Conservation (phyloP, 23 tunicate genomes). For the Corella eumyota region DNA sequence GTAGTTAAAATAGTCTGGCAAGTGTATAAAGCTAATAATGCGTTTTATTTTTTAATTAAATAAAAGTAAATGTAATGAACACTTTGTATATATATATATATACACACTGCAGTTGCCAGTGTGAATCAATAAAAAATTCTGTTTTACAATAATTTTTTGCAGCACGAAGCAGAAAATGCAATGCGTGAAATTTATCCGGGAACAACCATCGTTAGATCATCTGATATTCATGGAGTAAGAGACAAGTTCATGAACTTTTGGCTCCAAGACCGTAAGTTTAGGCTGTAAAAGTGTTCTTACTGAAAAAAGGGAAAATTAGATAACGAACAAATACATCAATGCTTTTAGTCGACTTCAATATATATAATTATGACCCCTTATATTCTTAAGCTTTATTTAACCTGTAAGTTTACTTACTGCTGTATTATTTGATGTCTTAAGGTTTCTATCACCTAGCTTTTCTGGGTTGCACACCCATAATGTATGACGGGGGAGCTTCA, state of each 20-base stretch:
- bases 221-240: constrained; percentile 31
- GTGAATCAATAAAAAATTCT: background rate
- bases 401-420: too few species aligned
- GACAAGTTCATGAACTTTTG: constrained; percentile 24
- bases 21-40: too few species aligned
- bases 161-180: constrained; percentile 49
- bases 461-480: constrained; percentile 43
- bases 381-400: too few species aligned
- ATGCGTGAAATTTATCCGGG: constrained; percentile 86
- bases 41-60: too few species aligned
- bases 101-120: background rate
- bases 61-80: too few species aligned
- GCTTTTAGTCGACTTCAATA: too few species aligned
- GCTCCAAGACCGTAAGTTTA: constrained; percentile 4
- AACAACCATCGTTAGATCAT: constrained; percentile 64
- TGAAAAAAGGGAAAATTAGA: too few species aligned
- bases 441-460: too few species aligned
- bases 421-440: too few species aligned
- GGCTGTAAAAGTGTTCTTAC: constrained; percentile 4
- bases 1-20: too few species aligned
- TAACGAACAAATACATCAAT: too few species aligned
- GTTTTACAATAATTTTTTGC: background rate
- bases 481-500: constrained; percentile 59
- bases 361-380: too few species aligned
- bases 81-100: background rate